These are phyloP conservation scores for Xanthostigma xanthostigma DNA, from an alignment of 2,888 invertebrate species.

Conservation along the genomic window DNA sequence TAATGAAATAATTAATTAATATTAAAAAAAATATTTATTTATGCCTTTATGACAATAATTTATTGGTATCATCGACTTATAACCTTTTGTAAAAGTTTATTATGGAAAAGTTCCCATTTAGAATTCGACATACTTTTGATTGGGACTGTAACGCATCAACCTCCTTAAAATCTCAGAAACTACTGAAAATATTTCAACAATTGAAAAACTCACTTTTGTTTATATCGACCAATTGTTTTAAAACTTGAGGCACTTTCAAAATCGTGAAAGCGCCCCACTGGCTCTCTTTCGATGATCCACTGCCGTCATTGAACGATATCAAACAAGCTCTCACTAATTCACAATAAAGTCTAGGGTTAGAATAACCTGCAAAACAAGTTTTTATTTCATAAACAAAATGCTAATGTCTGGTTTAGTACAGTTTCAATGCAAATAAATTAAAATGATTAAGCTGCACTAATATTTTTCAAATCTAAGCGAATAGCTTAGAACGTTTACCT, in stretches of 20 bases:
- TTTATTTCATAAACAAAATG: not conserved
- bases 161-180: too few species aligned
- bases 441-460: too few species aligned
- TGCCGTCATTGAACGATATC: constrained; percentile 76
- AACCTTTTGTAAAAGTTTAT: too few species aligned
- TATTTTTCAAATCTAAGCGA: not conserved
- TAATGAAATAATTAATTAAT: too few species aligned
- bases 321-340: constrained; percentile 83
- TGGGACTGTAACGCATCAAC: too few species aligned
- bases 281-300: constrained; percentile 69
- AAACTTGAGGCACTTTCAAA: constrained; percentile 72
- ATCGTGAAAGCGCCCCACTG: constrained; percentile 92
- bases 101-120: too few species aligned
- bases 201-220: constrained; percentile 30
- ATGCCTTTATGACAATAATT: too few species aligned
- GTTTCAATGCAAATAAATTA: not conserved
- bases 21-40: too few species aligned
- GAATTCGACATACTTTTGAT: too few species aligned
- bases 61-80: too few species aligned
- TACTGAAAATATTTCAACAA: too few species aligned
- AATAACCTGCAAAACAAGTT: constrained; percentile 37
- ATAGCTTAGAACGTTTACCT: constrained; percentile 22
- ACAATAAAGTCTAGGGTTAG: constrained; percentile 67
- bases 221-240: constrained; percentile 49
- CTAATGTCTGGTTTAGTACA: too few species aligned